These are phyloP conservation scores for Metaphire vulgaris DNA, from an alignment of 1,140 invertebrate genomes.

Conservation along the genomic window DNA sequence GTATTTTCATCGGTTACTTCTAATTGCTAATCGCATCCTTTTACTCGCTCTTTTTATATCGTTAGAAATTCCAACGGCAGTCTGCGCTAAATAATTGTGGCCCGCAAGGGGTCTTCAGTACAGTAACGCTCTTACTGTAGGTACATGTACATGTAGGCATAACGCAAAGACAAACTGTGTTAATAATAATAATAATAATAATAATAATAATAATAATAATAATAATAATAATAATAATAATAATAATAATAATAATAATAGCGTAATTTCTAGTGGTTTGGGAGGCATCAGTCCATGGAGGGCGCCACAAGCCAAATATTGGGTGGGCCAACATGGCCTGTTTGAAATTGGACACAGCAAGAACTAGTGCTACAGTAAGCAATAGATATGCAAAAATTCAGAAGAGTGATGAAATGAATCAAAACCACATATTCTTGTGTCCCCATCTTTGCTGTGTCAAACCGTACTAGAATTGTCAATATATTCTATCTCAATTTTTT, in stretches of 20 bases:
- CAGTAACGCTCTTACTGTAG: not conserved
- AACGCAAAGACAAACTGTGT: not conserved
- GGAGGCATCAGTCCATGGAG: too few relatives aligned
- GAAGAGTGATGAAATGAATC: too few relatives aligned
- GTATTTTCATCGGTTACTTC: not conserved
- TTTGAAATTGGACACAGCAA: too few relatives aligned
- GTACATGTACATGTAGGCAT: not conserved
- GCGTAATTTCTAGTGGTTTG: too few relatives aligned
- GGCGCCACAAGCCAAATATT: too few relatives aligned
- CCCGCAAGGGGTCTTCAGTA: not conserved
- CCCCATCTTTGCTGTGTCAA: too few relatives aligned
- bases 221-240: not conserved
- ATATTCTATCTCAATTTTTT: too few relatives aligned
- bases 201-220: not conserved
- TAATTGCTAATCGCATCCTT: not conserved
- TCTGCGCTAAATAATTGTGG: not conserved
- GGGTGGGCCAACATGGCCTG: too few relatives aligned
- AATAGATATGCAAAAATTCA: too few relatives aligned
- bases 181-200: constrained; percentile 2
- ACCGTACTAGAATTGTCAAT: too few relatives aligned
- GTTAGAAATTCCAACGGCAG: not conserved
- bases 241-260: constrained; percentile 11
- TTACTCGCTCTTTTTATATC: not conserved
- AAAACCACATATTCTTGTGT: too few relatives aligned
- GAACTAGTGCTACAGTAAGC: too few relatives aligned